Evolutionary conservation across 2,797 vertebrate species (phyloP).

Genomic region (Neostethus bicornis): DNA sequence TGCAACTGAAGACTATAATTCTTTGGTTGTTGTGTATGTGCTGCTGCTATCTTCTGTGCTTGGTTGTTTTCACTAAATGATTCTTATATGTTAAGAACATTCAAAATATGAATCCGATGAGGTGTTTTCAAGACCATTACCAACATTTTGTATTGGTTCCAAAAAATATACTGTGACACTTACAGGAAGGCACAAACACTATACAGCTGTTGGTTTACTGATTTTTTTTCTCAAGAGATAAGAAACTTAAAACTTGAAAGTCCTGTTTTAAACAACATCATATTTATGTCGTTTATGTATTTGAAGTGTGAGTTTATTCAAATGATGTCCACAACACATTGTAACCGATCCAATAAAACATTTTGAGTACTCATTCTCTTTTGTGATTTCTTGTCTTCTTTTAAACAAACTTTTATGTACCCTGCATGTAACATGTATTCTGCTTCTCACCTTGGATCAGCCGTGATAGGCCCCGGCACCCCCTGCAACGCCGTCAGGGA

Average conservation of each 20-base stretch:
- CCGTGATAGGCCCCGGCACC: too few species aligned
- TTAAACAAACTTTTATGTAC: background rate
- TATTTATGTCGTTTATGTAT: constrained; percentile 66
- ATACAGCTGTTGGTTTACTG: constrained; percentile 44
- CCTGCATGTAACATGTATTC: too few species aligned
- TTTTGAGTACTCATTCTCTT: constrained; percentile 12
- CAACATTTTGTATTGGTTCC: constrained; percentile 43
- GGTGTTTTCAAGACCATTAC: constrained; percentile 25
- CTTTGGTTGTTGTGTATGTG: constrained; percentile 64
- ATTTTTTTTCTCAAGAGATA: constrained; percentile 43
- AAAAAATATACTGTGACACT: constrained; percentile 19
- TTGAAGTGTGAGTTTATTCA: constrained; percentile 52
- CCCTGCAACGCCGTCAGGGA: too few species aligned
- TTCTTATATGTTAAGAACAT: constrained; percentile 38
- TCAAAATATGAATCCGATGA: constrained; percentile 41
- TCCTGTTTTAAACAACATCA: constrained; percentile 49
- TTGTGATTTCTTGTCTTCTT: background rate
- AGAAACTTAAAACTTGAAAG: constrained; percentile 59
- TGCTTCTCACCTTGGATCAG: too few species aligned
- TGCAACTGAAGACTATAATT: constrained; percentile 57
- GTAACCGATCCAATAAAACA: constrained; percentile 64
- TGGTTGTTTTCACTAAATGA: constrained; percentile 41
- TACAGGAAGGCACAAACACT: constrained; percentile 23
- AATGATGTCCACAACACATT: constrained; percentile 44
- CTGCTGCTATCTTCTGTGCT: constrained; percentile 56